Evolutionary conservation across 2,113 vertebrate species (phyloP), one percentile per base, ranked within the genome.

Genomic region (Hystrix brachyura): DNA sequence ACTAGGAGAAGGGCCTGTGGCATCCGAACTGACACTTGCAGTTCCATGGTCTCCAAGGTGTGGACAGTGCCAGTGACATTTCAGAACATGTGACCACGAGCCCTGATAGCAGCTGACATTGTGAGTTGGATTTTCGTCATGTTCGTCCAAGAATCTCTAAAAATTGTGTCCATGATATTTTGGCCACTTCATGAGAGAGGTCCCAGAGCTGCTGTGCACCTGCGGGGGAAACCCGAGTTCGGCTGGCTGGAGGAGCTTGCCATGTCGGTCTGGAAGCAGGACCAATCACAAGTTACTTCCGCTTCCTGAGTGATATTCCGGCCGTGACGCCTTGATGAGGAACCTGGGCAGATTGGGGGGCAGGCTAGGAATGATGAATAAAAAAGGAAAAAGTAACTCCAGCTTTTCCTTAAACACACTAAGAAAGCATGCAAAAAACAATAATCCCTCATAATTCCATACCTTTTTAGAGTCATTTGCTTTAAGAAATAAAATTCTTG

Each of bases 371-470:
- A 27, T 76, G 51, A 10, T 86, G 23, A 94, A 69, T 59, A 86
- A 38, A 79, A 90, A 67, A 67, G 65, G 84, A 86, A 92, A 94
- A 95, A 32, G 29, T 59, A 91, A 64, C 7, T 93, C 71, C 62
- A 81, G 51, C 71, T 74, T 95, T 81, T 38, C 53, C 60, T 78
- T 71, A 46, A 91, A 94, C 81, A 13, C 12, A 48, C 43, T 21
- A 81, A 89, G 48, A 82, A 89, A 86, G 25, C 15, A 74, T 38
- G 14, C 2, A 72, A 65, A 80, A 91, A 51, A 27, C 0, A 72
- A 65, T 19, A 87, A 38, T 29, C 13, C 69, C 27, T 59, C 38
- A 48, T 78, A 82, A 94, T 62, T 60, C 13, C 7, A 91, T 9
- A 23, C 2, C 7, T 69, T 74, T 88, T 62, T 2, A 82, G 92